Percentiles rank a stretch among this genome's conserved stretches.
phyloP scores from a whole-genome alignment of 2,888 invertebrate genomes.

The Epinotia ramella region DNA sequence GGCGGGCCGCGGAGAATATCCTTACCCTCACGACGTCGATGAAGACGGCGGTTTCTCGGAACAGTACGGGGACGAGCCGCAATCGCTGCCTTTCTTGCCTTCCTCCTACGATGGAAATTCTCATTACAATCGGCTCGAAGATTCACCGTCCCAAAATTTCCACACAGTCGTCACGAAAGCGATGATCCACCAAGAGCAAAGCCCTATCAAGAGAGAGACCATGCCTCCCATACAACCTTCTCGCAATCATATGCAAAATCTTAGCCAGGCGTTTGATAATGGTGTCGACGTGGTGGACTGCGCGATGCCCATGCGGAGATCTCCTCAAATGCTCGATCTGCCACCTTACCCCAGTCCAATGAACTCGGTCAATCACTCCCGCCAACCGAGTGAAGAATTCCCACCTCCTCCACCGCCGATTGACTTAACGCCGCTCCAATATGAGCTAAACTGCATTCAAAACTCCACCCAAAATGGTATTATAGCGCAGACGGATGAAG shows the following conservation, averaged over 20 bases:
- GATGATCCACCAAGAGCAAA: slow-evolving; percentile 94
- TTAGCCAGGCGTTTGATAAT: slow-evolving; percentile 74
- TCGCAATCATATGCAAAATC: slow-evolving; percentile 72
- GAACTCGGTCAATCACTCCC: slow-evolving; percentile 91
- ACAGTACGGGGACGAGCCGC: slow-evolving; percentile 84
- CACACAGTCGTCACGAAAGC: slow-evolving; percentile 93
- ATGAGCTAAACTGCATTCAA: slow-evolving; percentile 84
- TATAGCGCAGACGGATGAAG: slow-evolving; percentile 63
- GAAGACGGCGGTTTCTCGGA: slow-evolving; percentile 82
- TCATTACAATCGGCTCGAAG: slow-evolving; percentile 73
- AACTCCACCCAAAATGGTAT: slow-evolving; percentile 54
- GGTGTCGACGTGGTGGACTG: slow-evolving; percentile 88
- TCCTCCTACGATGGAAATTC: slow-evolving; percentile 78
- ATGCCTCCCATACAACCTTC: slow-evolving; percentile 62
- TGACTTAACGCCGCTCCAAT: slow-evolving; percentile 87
- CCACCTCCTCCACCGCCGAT: slow-evolving; percentile 94
- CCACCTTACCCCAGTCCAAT: slow-evolving; percentile 94
- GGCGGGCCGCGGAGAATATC: slow-evolving; percentile 56
- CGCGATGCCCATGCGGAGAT: slow-evolving; percentile 70
- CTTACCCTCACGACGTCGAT: slow-evolving; percentile 67
- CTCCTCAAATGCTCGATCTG: slow-evolving; percentile 84
- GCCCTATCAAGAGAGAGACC: slow-evolving; percentile 85
- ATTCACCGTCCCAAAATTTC: slow-evolving; percentile 80
- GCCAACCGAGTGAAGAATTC: slow-evolving; percentile 95
- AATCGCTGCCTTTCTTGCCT: slow-evolving; percentile 87